These are phyloP conservation scores for Phenganax subtilis DNA, from an alignment of 92 coral and sea anemone genomes.

Conservation along the genomic window DNA sequence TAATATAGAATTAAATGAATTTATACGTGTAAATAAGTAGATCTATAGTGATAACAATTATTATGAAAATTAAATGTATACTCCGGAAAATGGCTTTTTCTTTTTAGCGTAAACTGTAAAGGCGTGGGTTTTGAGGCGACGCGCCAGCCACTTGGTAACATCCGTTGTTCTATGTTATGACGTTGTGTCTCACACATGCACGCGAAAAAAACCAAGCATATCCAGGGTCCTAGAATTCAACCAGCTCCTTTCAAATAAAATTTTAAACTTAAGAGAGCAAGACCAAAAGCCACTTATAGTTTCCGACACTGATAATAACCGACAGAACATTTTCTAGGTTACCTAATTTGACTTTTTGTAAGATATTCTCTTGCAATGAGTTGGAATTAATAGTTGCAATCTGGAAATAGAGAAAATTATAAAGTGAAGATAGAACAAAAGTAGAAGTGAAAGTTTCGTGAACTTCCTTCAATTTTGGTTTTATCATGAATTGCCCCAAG, in stretches of 20 bases:
- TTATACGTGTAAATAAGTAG: constrained; percentile 30
- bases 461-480: neutral
- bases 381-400: neutral
- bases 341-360: too few species aligned
- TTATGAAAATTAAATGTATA: constrained; percentile 11
- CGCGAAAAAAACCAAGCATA: neutral
- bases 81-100: constrained; percentile 28
- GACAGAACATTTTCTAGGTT: too few species aligned
- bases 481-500: constrained; percentile 15
- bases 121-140: constrained; percentile 34
- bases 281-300: too few species aligned
- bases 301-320: too few species aligned
- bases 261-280: too few species aligned
- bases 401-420: neutral
- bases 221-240: neutral
- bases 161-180: constrained; percentile 9
- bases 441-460: constrained; percentile 4
- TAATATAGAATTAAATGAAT: neutral
- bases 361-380: neutral
- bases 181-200: neutral
- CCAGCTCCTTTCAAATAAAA: too few species aligned
- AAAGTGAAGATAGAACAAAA: neutral
- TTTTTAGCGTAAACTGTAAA: constrained; percentile 3
- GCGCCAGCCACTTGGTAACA: constrained; percentile 32
- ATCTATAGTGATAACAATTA: neutral